Conservation (phyloP, 1,140 invertebrate species). For the Drosophila kepulauana region DNA sequence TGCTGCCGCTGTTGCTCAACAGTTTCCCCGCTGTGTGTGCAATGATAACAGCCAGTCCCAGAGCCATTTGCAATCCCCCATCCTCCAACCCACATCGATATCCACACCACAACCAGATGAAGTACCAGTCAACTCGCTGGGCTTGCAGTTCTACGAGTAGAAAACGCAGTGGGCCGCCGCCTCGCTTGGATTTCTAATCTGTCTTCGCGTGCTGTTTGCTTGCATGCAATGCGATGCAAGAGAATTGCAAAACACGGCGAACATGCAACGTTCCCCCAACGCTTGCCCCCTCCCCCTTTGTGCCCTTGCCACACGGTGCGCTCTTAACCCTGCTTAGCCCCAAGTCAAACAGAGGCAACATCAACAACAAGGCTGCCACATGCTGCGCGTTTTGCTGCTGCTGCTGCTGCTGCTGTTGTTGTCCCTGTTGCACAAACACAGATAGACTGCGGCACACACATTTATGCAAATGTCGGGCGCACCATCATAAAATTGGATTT, state of each 20-base stretch:
- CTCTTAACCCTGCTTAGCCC: constrained; percentile 12
- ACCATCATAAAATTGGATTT: constrained; percentile 82
- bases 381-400: constrained; percentile 56
- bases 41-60: constrained; percentile 66
- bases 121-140: constrained; percentile 8
- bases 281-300: too few relatives aligned
- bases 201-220: constrained; percentile 80
- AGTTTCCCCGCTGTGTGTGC: constrained; percentile 66
- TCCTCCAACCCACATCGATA: not conserved
- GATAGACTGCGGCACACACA: constrained; percentile 41
- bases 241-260: constrained; percentile 73
- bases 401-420: constrained; percentile 23
- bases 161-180: constrained; percentile 38
- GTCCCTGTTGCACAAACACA: constrained; percentile 43
- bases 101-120: not conserved
- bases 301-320: not conserved
- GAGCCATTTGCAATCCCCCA: constrained; percentile 15
- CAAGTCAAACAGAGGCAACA: constrained; percentile 50
- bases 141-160: not conserved
- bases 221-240: constrained; percentile 51
- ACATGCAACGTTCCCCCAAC: constrained; percentile 72
- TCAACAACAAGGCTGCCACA: constrained; percentile 70
- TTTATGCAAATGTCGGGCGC: constrained; percentile 74
- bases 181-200: constrained; percentile 71
- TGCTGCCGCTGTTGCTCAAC: constrained; percentile 27